These are phyloP conservation scores for Clarias batrachus DNA, from an alignment of 2,113 vertebrate genomes.

Conservation along the genomic window DNA sequence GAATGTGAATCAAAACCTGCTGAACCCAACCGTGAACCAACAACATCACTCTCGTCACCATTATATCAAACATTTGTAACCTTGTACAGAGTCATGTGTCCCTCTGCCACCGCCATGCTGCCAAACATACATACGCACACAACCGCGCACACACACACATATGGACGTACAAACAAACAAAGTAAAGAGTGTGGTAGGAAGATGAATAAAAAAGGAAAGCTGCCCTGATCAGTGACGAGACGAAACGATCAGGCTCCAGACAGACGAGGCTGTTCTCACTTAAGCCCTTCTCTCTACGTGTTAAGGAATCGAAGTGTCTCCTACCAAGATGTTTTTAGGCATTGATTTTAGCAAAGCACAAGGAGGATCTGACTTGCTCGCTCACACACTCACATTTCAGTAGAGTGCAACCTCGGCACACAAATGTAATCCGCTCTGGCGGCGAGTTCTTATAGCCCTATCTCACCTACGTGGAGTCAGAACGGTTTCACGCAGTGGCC, in stretches of 20 bases:
- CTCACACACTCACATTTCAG: not conserved
- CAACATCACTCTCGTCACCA: not conserved
- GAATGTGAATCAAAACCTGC: not conserved
- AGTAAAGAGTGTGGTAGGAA: not conserved
- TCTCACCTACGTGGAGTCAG: too few species aligned
- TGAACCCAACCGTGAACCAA: not conserved
- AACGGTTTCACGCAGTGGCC: too few species aligned
- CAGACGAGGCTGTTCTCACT: constrained; percentile 61
- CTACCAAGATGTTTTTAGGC: not conserved
- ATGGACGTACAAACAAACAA: constrained; percentile 10
- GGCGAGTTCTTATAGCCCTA: too few species aligned
- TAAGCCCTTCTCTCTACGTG: not conserved
- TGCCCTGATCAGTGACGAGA: constrained; percentile 33
- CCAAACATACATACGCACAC: constrained; percentile 4
- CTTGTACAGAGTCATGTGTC: constrained; percentile 16
- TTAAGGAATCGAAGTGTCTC: not conserved
- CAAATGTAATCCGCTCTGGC: too few species aligned
- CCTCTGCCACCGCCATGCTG: not conserved
- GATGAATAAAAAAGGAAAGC: constrained; percentile 9
- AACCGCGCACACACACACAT: constrained; percentile 10
- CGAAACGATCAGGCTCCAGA: constrained; percentile 59
- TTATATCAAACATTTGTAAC: not conserved
- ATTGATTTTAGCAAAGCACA: not conserved
- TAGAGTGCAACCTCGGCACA: too few species aligned
- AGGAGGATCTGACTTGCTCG: not conserved